Evolutionary conservation across 2,888 invertebrate genomes (phyloP), one percentile per base, ranked within the genome.

Genomic region (Oscheius sp.): DNA sequence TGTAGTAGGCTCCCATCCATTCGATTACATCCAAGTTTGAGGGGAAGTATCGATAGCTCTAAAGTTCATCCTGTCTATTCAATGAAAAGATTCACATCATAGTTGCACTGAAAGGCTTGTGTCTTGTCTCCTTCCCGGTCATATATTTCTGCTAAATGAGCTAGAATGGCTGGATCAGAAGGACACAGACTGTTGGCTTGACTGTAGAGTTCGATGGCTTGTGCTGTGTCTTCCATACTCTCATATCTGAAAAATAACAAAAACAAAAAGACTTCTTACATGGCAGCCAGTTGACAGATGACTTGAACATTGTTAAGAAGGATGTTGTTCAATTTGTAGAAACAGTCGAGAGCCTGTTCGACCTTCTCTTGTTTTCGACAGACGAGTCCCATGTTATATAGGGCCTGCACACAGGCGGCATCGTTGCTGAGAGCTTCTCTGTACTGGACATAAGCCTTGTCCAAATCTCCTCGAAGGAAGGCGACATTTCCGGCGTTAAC

Each of bases 121-220:
- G 93, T 93, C 78, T 93, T 91, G 87, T 98, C 97, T 1, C 94
- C 94, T 83, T 93, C 91, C 69, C 90, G 91, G 83, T 94, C 94
- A 86, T 93, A 94, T 82, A 97, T 90, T 83, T 93, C 91, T 0
- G 95, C 97, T 65, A 96, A 90, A 85, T 93, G 93, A 82, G 93
- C 91, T 54, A 95, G 90, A 54, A 95, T 91, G 44, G 92, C 92
- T 0, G 94, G 92, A 87, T 98, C 98, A 81, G 93, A 92, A 0
- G 95, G 92, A 24, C 92, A 91, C 63, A 93, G 89, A 36, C 93
- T 92, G 70, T 93, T 88, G 2, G 94, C 89, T 86, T 77, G 75
- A 57, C 71, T 67, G 73, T 75, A 89, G 86, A 89, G 88, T 79
- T 89, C 89, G 32, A 88, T 84, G 0, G 90, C 89, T 75, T 90